phyloP scores from a whole-genome alignment of 2,797 vertebrate species.

The Melanitta fusca region DNA sequence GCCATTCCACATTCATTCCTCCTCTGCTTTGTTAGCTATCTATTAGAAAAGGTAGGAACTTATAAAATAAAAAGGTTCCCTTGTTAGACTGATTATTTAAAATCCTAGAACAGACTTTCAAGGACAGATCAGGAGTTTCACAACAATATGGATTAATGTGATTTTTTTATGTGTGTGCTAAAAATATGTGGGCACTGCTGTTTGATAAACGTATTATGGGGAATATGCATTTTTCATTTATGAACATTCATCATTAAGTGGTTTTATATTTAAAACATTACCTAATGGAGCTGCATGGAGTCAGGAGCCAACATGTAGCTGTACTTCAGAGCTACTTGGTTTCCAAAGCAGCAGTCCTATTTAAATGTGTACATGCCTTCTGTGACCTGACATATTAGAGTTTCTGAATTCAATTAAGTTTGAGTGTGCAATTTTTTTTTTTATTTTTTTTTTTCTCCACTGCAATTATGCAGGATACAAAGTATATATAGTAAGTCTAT shows the following conservation, averaged over 20 bases:
- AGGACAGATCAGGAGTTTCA: constrained; percentile 50
- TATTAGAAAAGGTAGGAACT: constrained; percentile 24
- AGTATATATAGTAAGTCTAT: not conserved
- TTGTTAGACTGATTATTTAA: not conserved
- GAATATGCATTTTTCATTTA: constrained; percentile 69
- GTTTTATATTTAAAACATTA: constrained; percentile 70
- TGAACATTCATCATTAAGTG: constrained; percentile 66
- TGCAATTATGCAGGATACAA: not conserved
- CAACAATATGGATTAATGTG: constrained; percentile 44
- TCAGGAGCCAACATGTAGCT: constrained; percentile 3
- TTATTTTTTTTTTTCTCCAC: not conserved
- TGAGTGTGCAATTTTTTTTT: constrained; percentile 5
- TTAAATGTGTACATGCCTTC: constrained; percentile 51
- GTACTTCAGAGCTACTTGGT: constrained; percentile 33
- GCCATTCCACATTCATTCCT: not conserved
- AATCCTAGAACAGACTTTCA: constrained; percentile 25
- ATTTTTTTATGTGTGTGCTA: not conserved
- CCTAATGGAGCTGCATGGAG: constrained; percentile 54
- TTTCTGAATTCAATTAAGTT: constrained; percentile 52
- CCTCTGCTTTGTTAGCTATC: not conserved
- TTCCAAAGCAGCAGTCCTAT: constrained; percentile 50
- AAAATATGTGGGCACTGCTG: constrained; percentile 38
- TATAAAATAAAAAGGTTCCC: not conserved
- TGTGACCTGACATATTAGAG: constrained; percentile 48
- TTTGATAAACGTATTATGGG: constrained; percentile 47